Evolutionary conservation across 92 coral and sea anemone genomes (phyloP).

Genomic region (Paramuricea clavata): DNA sequence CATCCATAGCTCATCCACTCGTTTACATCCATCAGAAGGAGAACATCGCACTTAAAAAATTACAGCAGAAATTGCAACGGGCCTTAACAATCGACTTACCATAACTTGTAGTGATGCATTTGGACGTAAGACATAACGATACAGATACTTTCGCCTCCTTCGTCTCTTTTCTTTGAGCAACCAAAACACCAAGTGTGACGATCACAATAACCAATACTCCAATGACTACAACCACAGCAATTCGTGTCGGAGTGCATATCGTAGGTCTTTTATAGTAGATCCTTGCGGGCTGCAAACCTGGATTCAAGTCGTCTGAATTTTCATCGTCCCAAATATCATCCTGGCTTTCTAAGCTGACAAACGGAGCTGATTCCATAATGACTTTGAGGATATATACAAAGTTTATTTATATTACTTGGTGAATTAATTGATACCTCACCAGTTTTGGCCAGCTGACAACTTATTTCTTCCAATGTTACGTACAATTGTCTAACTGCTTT

Average conservation of each 20-base stretch:
- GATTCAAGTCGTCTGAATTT: background rate
- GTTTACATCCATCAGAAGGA: no score
- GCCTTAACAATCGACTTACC: background rate
- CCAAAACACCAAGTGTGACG: background rate
- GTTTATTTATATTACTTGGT: no score
- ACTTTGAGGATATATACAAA: background rate
- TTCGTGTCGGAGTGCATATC: background rate
- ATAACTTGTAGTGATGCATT: constrained; percentile 9
- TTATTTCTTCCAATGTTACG: no score
- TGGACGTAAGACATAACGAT: background rate
- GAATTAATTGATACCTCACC: no score
- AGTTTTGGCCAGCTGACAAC: no score
- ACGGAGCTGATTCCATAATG: constrained; percentile 22
- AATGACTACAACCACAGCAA: background rate
- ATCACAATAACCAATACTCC: background rate
- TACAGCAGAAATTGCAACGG: no score
- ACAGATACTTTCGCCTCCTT: background rate
- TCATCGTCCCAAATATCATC: constrained; percentile 26
- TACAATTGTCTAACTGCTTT: no score
- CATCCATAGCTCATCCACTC: no score
- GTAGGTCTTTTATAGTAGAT: background rate
- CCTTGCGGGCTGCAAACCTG: constrained; percentile 4
- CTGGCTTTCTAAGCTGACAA: constrained; percentile 1
- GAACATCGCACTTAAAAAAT: no score
- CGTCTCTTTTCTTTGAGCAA: background rate